Base-by-base conservation (phyloP, 2,797 vertebrate genomes). In the Lithobates pipiens region DNA sequence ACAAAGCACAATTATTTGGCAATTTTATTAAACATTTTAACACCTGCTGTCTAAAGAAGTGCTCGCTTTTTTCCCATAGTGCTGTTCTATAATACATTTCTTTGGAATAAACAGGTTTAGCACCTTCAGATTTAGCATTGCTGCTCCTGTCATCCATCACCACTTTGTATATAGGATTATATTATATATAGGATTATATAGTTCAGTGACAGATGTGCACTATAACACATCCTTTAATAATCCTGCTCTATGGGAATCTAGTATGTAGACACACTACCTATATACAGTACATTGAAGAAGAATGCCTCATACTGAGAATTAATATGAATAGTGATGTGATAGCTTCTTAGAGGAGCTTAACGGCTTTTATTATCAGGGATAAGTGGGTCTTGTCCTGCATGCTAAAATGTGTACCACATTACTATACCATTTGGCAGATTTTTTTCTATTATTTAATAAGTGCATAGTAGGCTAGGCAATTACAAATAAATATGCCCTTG, bases 161-260 rank as follows among this genome's bases (percentile, higher is more conserved):
- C 61, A 82, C 80, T 73, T 73, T 27, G 50, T 42, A 82, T 82
- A 73, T 82, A 73, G 80, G 80, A 82, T 82, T 82, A 82, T 82
- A 82, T 50, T n/a, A n/a, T 42, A 82, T 82, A 73, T 82, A 73
- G 80, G 80, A 82, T 82, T 82, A 82, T 82, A 82, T 50, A 82
- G 80, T 71, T 82, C 80, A 82, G 70, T 82, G 80, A 82, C 80
- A 82, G 80, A 82, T 82, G 70, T 82, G 80, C 70, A 63, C 79
- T 82, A 74, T 82, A 70, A 82, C 80, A 82, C 73, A 73, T 82
- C 80, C 72, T 39, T 74, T 42, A 13, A 50, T 82, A 82, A 82
- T 82, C 80, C 70, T 74, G 54, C 80, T 73, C 34, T 74, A 63
- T 71, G 61, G 54, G 70, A 82, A 27, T 54, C 57, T 44, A 25